These are phyloP conservation scores for Oscheius myriophilus DNA, from an alignment of 2,888 invertebrate species.

Conservation along the genomic window DNA sequence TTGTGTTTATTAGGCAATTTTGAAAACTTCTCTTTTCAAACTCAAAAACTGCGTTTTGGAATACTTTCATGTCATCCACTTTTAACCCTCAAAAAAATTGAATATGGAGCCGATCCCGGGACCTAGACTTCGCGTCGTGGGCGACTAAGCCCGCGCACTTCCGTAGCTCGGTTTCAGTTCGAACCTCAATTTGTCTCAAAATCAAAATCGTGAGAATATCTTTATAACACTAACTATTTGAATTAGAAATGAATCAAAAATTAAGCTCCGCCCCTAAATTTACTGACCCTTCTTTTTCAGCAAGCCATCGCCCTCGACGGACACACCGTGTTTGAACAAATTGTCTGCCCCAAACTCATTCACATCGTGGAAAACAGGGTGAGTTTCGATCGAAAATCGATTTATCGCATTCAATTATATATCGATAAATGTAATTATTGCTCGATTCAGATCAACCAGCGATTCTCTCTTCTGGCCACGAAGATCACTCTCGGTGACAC, in stretches of 20 bases:
- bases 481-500: conserved; percentile 61
- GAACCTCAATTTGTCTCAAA: no score
- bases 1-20: neutral
- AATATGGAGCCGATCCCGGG: no score
- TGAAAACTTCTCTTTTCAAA: no score
- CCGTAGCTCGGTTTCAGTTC: no score
- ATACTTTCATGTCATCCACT: neutral
- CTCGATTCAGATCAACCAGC: conserved; percentile 47
- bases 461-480: conserved; percentile 59
- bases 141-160: no score
- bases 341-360: conserved; percentile 45
- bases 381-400: neutral
- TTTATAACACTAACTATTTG: neutral
- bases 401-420: no score
- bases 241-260: neutral
- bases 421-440: neutral
- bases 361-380: conserved; percentile 45
- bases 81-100: no score
- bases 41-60: neutral
- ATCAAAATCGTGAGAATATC: no score
- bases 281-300: conserved; percentile 25
- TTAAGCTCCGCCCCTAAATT: neutral
- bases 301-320: conserved; percentile 43
- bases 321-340: conserved; percentile 36
- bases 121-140: no score